Evolutionary conservation across 2,888 invertebrate genomes (phyloP), one percentile per base, ranked within the genome.

Genomic region (Dioctria rufipes): DNA sequence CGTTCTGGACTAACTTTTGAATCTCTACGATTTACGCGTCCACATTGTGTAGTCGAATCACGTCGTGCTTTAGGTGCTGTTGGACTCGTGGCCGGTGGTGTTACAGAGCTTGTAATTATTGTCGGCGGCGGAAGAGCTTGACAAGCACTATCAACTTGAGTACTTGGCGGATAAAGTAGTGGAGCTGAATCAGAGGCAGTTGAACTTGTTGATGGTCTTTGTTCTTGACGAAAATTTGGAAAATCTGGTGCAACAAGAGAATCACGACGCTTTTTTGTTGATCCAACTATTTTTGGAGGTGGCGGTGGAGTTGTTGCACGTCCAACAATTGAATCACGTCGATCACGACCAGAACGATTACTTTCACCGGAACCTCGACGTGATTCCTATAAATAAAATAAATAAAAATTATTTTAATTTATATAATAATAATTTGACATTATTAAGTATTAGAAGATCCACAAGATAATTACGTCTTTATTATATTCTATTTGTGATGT

Each of bases 11-110:
- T 93, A 0, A 93, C 92, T 83, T 94, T 90, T 2, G 93, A 94
- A 86, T 94, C 94, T 81, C 94, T 89, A 63, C 94, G 90, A 77
- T 92, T 93, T 5, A 90, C 87, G 13, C 92, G 88, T 4, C 94
- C 93, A 85, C 96, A 96, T 89, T 96, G 96, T 0, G 96, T 96
- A 3, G 95, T 96, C 0, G 96, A 96, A 86, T 96, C 96, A 80
- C 96, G 91, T 42, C 95, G 90, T 0, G 92, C 92, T 90, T 90
- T 86, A 0, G 92, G 91, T 8, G 91, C 91, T 0, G 94, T 93
- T 0, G 95, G 95, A 54, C 95, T 95, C 1, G 95, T 94, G 6
- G 95, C 92, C 63, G 95, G 95, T 13, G 95, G 95, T 51, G 95
- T 95, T 37, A 95, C 95, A 81, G 94, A 94, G 61, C 95, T 95